Percentiles rank a stretch among this genome's conserved stretches.
Evolutionary conservation across 2,797 vertebrate species (phyloP).

Genomic region (Sebastes minor): DNA sequence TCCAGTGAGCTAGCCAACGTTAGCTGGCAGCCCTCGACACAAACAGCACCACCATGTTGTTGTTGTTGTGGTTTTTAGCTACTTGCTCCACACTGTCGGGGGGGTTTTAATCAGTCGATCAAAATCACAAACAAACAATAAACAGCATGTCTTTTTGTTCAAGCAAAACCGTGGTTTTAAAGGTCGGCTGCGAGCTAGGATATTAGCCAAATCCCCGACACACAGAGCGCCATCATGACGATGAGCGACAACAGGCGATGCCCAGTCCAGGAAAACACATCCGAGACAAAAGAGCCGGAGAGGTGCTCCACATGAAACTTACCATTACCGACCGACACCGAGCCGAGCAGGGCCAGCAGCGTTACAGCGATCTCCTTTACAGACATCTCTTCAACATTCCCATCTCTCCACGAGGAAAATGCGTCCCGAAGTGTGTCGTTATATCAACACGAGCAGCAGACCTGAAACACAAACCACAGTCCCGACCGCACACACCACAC

Average conservation of each 20-base stretch:
- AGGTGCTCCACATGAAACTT: constrained; percentile 67
- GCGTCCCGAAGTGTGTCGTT: constrained; percentile 71
- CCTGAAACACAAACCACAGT: constrained; percentile 80
- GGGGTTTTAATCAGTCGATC: background rate
- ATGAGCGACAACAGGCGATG: constrained; percentile 79
- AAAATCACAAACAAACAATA: background rate
- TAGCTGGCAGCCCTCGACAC: constrained; percentile 55
- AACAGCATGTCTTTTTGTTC: background rate
- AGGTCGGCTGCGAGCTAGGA: constrained; percentile 60
- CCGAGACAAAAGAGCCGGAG: constrained; percentile 74
- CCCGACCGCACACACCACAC: constrained; percentile 75
- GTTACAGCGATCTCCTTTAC: constrained; percentile 63
- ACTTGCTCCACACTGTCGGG: constrained; percentile 24
- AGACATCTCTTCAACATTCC: constrained; percentile 82
- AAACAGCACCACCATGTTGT: constrained; percentile 70
- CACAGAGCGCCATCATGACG: constrained; percentile 82
- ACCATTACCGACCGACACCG: constrained; percentile 75
- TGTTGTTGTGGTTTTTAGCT: constrained; percentile 68
- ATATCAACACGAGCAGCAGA: constrained; percentile 74
- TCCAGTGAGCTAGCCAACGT: constrained; percentile 33
- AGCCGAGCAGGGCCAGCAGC: constrained; percentile 76
- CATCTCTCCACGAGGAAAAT: constrained; percentile 81
- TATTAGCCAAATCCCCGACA: constrained; percentile 67
- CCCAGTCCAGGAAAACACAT: constrained; percentile 72
- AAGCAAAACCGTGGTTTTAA: background rate